Percentiles rank a stretch among this genome's conserved stretches.
phyloP scores from a whole-genome alignment of 1,140 invertebrate genomes.

The Apis dorsata region DNA sequence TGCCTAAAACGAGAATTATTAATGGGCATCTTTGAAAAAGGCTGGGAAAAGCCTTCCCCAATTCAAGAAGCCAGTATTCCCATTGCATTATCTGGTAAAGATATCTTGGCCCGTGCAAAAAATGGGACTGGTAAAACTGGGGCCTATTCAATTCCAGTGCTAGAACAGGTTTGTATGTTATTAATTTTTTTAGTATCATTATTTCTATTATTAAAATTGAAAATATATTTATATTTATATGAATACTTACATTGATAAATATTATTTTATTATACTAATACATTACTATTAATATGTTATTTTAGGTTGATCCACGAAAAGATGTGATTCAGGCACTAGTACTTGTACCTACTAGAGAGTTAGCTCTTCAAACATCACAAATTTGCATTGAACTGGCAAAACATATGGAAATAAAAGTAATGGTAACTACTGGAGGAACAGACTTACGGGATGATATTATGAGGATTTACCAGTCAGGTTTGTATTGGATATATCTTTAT shows the following conservation, averaged over 20 bases:
- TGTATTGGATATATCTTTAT: conserved; percentile 40
- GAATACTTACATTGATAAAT: too few relatives aligned
- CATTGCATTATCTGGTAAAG: conserved; percentile 97
- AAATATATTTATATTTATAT: conserved; percentile 24
- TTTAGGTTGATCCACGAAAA: conserved; percentile 92
- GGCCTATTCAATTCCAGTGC: conserved; percentile 98
- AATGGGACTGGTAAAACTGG: conserved; percentile 99
- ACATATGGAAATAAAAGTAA: conserved; percentile 96
- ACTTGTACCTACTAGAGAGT: conserved; percentile 98
- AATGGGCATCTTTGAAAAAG: conserved; percentile 99
- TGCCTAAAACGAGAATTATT: conserved; percentile 97
- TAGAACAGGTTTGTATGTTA: conserved; percentile 86
- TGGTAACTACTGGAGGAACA: conserved; percentile 99
- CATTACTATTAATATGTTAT: background rate
- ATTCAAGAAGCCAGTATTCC: conserved; percentile 99
- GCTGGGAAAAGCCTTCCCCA: conserved; percentile 99
- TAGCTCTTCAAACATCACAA: conserved; percentile 99
- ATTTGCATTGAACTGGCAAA: conserved; percentile 99
- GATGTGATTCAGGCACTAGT: conserved; percentile 97
- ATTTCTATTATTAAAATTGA: background rate
- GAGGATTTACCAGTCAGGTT: conserved; percentile 98
- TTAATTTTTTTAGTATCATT: background rate
- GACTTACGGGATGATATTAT: conserved; percentile 99
- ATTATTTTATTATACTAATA: background rate
- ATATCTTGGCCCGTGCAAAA: conserved; percentile 98